Evolutionary conservation across 2,797 vertebrate species (phyloP), one percentile per base, ranked within the genome.

Genomic region (Acrossocheilus wenchowensis): DNA sequence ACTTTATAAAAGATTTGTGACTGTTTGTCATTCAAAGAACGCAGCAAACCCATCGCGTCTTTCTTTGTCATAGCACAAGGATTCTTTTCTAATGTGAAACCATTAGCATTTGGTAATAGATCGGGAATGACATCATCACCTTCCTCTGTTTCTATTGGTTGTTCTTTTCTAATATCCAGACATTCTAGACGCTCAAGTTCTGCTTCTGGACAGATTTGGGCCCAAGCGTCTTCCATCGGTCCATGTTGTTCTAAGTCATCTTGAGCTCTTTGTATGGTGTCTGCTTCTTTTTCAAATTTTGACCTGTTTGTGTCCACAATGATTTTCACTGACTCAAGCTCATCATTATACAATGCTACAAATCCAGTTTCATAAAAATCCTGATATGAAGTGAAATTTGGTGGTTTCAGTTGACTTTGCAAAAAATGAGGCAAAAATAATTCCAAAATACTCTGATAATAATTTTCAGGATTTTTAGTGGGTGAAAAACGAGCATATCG

Each of bases 401-500:
- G 6, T 34, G 87, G 87, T 34, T 87, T 89, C 5, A 89, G 30
- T 52, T 89, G 41, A 41, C 9, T 6, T 43, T 62, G n/a, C 52
- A 41, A 9, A 69, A 57, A 62, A 43, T 89, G 43, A 15, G 85
- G 82, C 17, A 89, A 48, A 69, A 89, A 85, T 15, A 87, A 73
- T 7, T 87, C 48, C 11, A 89, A 78, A n/a, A 87, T 41, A 23
- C 26, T 75, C 34, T 89, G 66, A 57, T 83, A 36, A 71, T 86
- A 81, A 9, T 60, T 86, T n/a, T 78, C 81, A 2, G 60, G n/a
- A 81, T 86, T 34, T 81, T 86, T 86, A 3, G 64, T 86, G 1
- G 74, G 43, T 12, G 85, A 90, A 69, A 90, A 89, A 0, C 48
- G 81, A 2, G 26, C 77, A 71, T 90, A 90, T n/a, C 66, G 10